Base-by-base conservation (phyloP, 2,797 vertebrate species). In the Pitangus sulphuratus region DNA sequence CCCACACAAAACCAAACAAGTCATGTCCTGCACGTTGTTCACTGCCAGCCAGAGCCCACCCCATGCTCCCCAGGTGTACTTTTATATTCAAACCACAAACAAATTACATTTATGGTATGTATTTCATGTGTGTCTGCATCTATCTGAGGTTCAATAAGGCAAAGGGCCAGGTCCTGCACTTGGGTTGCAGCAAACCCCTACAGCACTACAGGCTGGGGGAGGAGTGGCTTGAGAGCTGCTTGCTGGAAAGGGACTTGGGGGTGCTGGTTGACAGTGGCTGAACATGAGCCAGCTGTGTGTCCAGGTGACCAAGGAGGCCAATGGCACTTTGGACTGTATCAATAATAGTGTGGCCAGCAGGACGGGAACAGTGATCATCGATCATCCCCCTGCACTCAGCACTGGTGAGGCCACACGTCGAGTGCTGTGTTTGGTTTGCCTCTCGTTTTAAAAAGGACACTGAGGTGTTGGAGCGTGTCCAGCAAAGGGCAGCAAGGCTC, bases 21-120 rank as follows among this genome's bases (percentile, higher is more conserved):
- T 45, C 31, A 1, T 0, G 12, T 4, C 31, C 65, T 11, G 24
- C 2, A 1, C 4, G 0, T 0, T 1, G 30, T 2, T 5, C 44
- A 24, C 44, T 1, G 37, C 26, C 1, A 12, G 15, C 30, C 44
- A 9, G 13, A 1, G 51, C 42, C 58, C 2, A 4, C 39, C 35
- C 18, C 33, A 0, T 2, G 6, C n/a, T 30, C 42, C 31, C 30
- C 44, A 9, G 33, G 8, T 15, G 1, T 2, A 9, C 1, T 19
- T 31, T 16, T 9, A 3, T 6, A n/a, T 25, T 50, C 31, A 18
- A 35, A 66, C 9, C 14, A 39, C 5, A 56, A 8, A 24, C 7
- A 61, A 9, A 31, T 31, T 20, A 5, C 9, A 22, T 42, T 42
- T 8, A 30, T n/a, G 31, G 31, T 62, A 62, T 15, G 6, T 5